Evolutionary conservation across 1,140 invertebrate genomes (phyloP).

Genomic region (Ips typographus): DNA sequence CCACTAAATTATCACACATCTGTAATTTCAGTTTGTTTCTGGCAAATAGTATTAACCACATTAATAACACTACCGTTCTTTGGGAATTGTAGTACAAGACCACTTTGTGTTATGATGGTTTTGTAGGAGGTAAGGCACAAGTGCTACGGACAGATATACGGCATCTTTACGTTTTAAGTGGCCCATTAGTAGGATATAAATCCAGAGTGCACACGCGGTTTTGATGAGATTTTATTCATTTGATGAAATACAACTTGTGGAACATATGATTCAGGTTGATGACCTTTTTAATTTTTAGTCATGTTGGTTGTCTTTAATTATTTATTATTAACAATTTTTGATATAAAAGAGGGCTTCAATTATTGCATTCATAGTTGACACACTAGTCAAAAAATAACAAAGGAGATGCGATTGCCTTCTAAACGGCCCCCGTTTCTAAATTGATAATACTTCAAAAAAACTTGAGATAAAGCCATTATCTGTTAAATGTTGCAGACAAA

Average conservation of each 20-base stretch:
- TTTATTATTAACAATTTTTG: too few species aligned
- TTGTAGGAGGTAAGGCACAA: conserved; percentile 23
- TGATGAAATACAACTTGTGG: not conserved
- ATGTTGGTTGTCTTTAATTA: too few species aligned
- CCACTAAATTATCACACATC: too few species aligned
- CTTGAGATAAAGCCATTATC: conserved; percentile 5
- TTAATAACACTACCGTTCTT: not conserved
- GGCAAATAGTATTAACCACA: not conserved
- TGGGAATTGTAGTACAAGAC: conserved; percentile 10
- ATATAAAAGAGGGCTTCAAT: too few species aligned
- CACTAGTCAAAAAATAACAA: too few species aligned
- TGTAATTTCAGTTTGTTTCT: too few species aligned
- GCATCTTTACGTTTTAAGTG: conserved; percentile 27
- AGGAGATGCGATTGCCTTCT: too few species aligned
- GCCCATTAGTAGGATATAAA: conserved; percentile 27
- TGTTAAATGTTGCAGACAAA: conserved; percentile 32
- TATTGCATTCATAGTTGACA: too few species aligned
- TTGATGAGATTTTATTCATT: conserved; percentile 33
- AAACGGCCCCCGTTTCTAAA: too few species aligned
- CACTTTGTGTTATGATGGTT: conserved; percentile 25
- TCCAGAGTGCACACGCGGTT: conserved; percentile 14
- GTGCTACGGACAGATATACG: conserved; percentile 28
- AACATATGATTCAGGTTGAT: conserved; percentile 11
- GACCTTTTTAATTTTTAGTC: not conserved
- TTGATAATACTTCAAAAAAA: too few species aligned